Percentiles rank a stretch among this genome's conserved stretches.
Conservation (phyloP, 1,140 invertebrate species). For the Cephus cinctus region DNA sequence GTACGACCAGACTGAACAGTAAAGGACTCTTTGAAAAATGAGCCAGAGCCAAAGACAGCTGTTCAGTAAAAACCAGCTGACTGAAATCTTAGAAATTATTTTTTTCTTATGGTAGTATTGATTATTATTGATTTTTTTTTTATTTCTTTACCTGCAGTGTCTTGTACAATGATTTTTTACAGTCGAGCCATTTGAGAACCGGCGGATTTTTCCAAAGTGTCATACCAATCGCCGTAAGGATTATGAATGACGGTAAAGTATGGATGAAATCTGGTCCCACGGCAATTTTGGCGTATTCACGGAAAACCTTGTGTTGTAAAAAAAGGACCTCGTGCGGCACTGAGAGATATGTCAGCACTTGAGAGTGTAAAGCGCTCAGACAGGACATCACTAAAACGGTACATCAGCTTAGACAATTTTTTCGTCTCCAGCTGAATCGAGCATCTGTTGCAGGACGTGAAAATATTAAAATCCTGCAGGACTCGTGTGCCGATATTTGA, state of each 20-base stretch:
- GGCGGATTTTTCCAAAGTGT: conserved; percentile 37
- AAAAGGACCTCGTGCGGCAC: conserved; percentile 40
- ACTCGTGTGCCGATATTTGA: no score
- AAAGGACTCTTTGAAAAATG: conserved; percentile 40
- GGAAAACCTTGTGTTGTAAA: conserved; percentile 39
- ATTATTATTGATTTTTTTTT: neutral
- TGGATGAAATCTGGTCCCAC: conserved; percentile 47
- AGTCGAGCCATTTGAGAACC: conserved; percentile 13
- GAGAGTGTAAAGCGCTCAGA: conserved; percentile 31
- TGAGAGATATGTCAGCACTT: conserved; percentile 34
- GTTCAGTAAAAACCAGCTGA: conserved; percentile 35
- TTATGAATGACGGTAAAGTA: conserved; percentile 41
- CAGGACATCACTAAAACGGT: conserved; percentile 45
- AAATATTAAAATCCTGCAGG: no score
- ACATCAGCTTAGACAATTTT: no score
- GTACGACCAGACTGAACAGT: conserved; percentile 41
- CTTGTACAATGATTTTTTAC: conserved; percentile 21
- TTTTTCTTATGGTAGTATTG: neutral
- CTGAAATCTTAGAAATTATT: conserved; percentile 27
- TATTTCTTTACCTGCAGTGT: conserved; percentile 31
- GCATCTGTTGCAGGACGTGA: no score
- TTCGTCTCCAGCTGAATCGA: no score
- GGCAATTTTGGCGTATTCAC: conserved; percentile 43
- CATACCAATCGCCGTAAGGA: conserved; percentile 29
- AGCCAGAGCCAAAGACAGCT: conserved; percentile 45